Evolutionary conservation across 2,888 invertebrate genomes (phyloP).

Genomic region (Caenorhabditis japonica): DNA sequence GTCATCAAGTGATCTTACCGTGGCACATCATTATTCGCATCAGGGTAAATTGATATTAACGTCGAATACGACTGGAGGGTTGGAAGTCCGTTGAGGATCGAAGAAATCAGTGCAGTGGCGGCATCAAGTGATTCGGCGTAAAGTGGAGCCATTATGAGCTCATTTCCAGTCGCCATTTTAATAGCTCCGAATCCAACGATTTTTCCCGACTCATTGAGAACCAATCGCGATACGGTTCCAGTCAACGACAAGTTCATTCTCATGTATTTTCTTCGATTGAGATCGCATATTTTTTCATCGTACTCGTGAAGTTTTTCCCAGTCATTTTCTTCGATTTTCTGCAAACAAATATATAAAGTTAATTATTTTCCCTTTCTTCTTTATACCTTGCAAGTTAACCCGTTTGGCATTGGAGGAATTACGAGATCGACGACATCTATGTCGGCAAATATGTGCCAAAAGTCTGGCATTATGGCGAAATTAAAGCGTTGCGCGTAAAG

Average conservation of each 20-base stretch:
- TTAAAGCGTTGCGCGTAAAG: conserved; percentile 46
- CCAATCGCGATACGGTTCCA: conserved; percentile 34
- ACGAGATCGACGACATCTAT: conserved; percentile 25
- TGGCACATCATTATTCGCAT: conserved; percentile 46
- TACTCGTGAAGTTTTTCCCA: conserved; percentile 53
- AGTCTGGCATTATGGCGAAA: conserved; percentile 39
- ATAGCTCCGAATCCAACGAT: conserved; percentile 48
- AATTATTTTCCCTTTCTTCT: neutral
- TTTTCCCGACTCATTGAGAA: conserved; percentile 35
- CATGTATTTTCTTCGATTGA: conserved; percentile 47
- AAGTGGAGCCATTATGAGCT: conserved; percentile 37
- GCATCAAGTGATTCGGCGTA: conserved; percentile 47
- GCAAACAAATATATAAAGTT: neutral
- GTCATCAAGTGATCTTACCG: conserved; percentile 11
- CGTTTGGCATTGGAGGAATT: conserved; percentile 32
- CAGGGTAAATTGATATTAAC: conserved; percentile 47
- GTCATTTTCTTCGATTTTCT: conserved; percentile 49
- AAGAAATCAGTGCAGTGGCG: conserved; percentile 29
- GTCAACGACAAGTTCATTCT: conserved; percentile 12
- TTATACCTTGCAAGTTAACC: conserved; percentile 32
- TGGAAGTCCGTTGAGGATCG: conserved; percentile 31
- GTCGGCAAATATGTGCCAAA: conserved; percentile 49
- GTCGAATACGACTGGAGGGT: conserved; percentile 16
- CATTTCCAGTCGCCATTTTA: conserved; percentile 30
- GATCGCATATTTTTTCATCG: conserved; percentile 40